Base-by-base conservation (phyloP, 2,888 invertebrate species). In the Eulithis testata region DNA sequence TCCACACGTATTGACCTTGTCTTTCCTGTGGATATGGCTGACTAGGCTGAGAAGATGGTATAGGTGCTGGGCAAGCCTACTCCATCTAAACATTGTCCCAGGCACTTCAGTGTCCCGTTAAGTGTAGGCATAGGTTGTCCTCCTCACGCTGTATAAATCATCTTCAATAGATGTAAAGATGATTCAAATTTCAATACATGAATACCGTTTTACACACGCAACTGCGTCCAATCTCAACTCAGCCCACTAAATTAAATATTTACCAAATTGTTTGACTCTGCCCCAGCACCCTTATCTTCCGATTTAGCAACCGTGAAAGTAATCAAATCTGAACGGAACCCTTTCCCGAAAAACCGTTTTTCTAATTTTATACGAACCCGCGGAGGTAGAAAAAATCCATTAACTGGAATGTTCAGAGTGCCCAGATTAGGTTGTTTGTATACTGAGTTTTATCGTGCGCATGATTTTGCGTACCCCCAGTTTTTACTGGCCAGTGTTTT, bases 241-340 rank as follows among this genome's bases (percentile, higher is more conserved):
- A 40, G 49, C 21, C 53, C 49, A 63, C 52, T 60, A 51, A 59
- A 58, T 63, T 75, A 75, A 70, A 73, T 76, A 73, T 73, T 75
- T 69, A 70, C 72, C 57, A 73, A 77, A 73, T 74, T 66, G 78
- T 68, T 64, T 58, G 67, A 73, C 68, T 72, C 68, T 61, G 50
- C 51, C 53, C 54, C 47, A 31, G 52, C 47, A 31, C 69, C 71
- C 71, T 76, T 77, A 78, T 74, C 73, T 73, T 69, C 63, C 69
- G 72, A 71, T 75, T 77, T 73, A 71, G 75, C 73, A 74, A 73
- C 76, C 73, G 70, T 75, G 72, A 77, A 75, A 68, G 77, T 78
- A 80, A 81, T 81, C 78, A 78, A 78, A 81, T 76, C 75, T 68
- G 70, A 71, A 68, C 63, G 60, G 69, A 72, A 76, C 75, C 78